Conservation (phyloP, 2,888 invertebrate species). For the Flabesymbios commensalis region DNA sequence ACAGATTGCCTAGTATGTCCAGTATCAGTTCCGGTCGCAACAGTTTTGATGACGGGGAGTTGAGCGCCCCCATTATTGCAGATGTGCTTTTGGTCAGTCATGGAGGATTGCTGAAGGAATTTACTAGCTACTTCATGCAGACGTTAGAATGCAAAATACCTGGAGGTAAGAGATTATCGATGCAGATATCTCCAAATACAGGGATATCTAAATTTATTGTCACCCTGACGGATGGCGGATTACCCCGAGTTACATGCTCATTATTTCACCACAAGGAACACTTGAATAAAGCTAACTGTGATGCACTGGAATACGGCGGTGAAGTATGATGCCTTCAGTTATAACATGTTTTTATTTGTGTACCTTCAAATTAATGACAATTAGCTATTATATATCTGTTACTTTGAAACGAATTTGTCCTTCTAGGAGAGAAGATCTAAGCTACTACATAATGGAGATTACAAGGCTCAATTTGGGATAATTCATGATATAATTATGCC, state of each 20-base stretch:
- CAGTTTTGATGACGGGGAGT: slow-evolving; percentile 49
- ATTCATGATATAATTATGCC: no score
- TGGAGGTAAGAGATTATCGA: slow-evolving; percentile 49
- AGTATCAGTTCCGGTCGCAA: slow-evolving; percentile 54
- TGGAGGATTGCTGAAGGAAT: slow-evolving; percentile 15
- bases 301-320: neutral
- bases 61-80: slow-evolving; percentile 38
- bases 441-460: no score
- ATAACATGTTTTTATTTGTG: no score
- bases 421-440: no score
- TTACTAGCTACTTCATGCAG: slow-evolving; percentile 14
- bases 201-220: slow-evolving; percentile 58
- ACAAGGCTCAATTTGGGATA: no score
- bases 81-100: slow-evolving; percentile 21
- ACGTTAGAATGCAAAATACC: slow-evolving; percentile 37
- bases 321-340: neutral
- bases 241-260: slow-evolving; percentile 51
- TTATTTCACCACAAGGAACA: slow-evolving; percentile 57
- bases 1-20: slow-evolving; percentile 48
- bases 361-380: no score
- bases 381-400: no score
- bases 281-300: slow-evolving; percentile 37
- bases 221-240: slow-evolving; percentile 32
- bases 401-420: no score
- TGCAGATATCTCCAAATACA: slow-evolving; percentile 58